phyloP scores from a whole-genome alignment of 2,797 vertebrate species.

The Aythya fuligula region DNA sequence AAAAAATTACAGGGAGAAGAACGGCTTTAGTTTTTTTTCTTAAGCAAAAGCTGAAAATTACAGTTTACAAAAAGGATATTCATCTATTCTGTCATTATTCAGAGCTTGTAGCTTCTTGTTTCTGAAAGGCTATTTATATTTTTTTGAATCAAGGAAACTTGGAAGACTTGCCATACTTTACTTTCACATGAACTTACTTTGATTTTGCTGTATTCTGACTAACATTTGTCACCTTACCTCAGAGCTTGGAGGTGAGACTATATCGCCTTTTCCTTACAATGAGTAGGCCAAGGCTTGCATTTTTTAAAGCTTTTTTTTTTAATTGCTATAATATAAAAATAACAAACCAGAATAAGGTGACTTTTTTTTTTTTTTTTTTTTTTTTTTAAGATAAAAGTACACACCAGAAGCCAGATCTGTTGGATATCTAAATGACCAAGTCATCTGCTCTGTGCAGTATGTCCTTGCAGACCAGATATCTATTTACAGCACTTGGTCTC shows the following conservation, averaged over 20 bases:
- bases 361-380: too few relatives aligned
- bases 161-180: not conserved
- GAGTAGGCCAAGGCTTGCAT: not conserved
- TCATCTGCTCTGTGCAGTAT: not conserved
- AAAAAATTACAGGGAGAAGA: not conserved
- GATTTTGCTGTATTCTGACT: not conserved
- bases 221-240: not conserved
- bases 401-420: not conserved
- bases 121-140: not conserved
- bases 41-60: not conserved
- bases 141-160: slow-evolving; percentile 1
- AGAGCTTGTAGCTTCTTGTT: not conserved
- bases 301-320: not conserved
- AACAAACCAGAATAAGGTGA: not conserved
- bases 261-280: not conserved
- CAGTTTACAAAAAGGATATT: not conserved
- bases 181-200: not conserved
- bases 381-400: not conserved
- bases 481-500: not conserved
- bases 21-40: rapidly evolving
- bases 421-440: not conserved
- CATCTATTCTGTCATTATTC: not conserved
- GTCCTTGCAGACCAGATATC: not conserved
- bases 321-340: not conserved
- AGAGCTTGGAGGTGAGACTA: not conserved